Evolutionary conservation across 1,140 invertebrate genomes (phyloP), one percentile per base, ranked within the genome.

Genomic region (Zaprionus inermis): DNA sequence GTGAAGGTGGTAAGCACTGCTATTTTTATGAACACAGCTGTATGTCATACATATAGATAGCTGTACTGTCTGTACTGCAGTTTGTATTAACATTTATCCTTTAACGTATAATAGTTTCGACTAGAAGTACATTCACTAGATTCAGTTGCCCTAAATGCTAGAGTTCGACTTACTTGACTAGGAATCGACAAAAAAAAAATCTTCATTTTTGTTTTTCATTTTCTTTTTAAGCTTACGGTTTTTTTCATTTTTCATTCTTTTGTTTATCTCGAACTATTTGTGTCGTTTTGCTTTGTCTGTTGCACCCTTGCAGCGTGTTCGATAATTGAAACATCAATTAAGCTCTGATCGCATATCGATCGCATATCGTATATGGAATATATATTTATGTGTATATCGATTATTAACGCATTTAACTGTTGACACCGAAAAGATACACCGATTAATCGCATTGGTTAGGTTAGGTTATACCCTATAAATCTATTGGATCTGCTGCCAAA

Each of bases 121-220:
- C 68, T 88, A 79, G 57, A 73, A 59, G 51, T 69, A 76, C 67
- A 70, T 79, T 75, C 56, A 61, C 46, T 60, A 61, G 24, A 28
- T 28, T 41, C 16, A 44, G 38, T 64, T 65, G 59, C 68, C 22
- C 60, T 79, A 71, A 68, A 74, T 68, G 67, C 79, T 86, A 86
- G 54, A 88, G 83, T 88, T 88, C 28, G 74, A 75, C 83, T 88
- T 86, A 86, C 67, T 38, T 49, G 52, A 28, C 79, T 86, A 89
- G 55, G 61, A 82, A 79, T 79, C 60, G 24, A 55, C 75, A 61
- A 76, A 79, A 85, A 88, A 86, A 84, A 70, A 82, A 72, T 65
- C 32, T 44, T 52, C 64, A 58, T 63, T 58, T 55, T 58, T 52
- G 69, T 61, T 18, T 30, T 61, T 72, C 12, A 61, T 65, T 76